Conservation (phyloP, 64 coral and sea anemone genomes). For the Cladopsammia gracilis region DNA sequence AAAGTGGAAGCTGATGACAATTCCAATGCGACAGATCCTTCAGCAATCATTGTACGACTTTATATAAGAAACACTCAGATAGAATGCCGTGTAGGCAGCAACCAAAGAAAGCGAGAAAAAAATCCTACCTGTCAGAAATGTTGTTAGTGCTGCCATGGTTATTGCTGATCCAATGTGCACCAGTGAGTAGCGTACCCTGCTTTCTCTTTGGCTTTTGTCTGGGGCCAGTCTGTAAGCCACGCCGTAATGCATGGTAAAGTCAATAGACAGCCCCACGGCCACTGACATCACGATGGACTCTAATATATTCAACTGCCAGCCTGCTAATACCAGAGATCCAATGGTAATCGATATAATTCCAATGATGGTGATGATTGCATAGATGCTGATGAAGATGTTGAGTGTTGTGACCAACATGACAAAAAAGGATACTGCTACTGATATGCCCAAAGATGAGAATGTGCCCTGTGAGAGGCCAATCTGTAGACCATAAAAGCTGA, state of each 20-base stretch:
- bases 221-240: slow-evolving; percentile 90
- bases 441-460: slow-evolving; percentile 84
- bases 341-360: slow-evolving; percentile 89
- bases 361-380: slow-evolving; percentile 94
- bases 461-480: slow-evolving; percentile 65
- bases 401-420: slow-evolving; percentile 95
- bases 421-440: slow-evolving; percentile 83
- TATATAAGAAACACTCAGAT: not conserved
- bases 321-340: slow-evolving; percentile 84
- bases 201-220: slow-evolving; percentile 65
- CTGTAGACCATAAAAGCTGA: slow-evolving; percentile 83
- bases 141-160: slow-evolving; percentile 94
- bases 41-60: not conserved
- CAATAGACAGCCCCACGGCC: slow-evolving; percentile 92
- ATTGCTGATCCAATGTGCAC: slow-evolving; percentile 95
- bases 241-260: slow-evolving; percentile 99
- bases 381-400: slow-evolving; percentile 93
- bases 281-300: slow-evolving; percentile 99
- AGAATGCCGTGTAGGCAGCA: not conserved
- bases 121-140: slow-evolving; percentile 88
- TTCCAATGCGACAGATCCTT: not conserved
- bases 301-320: slow-evolving; percentile 96
- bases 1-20: no score
- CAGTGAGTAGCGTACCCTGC: slow-evolving; percentile 85
- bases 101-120: not conserved